A percentile compares a stretch with the other conserved stretches of the same genome.
phyloP scores from a whole-genome alignment of 2,797 vertebrate species.

The Diglossa cyanea region DNA sequence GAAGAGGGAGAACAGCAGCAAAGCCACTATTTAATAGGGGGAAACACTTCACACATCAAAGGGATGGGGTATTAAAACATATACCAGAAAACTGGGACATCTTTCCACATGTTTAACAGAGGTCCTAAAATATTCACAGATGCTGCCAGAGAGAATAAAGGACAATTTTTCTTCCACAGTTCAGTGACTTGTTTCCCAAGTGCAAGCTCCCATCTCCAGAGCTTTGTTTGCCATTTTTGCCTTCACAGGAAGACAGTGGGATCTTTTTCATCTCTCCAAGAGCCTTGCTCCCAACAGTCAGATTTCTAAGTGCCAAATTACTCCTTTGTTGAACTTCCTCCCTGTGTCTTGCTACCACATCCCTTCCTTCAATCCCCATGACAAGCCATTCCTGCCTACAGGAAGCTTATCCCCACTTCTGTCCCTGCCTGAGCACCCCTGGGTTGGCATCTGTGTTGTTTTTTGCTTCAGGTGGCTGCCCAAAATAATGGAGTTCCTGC shows the following conservation, averaged over 20 bases:
- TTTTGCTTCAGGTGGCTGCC: background rate
- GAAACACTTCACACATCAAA: background rate
- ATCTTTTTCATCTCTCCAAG: background rate
- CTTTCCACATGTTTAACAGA: background rate
- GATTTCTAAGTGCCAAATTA: background rate
- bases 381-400: background rate
- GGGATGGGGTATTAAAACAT: background rate
- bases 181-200: background rate
- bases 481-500: background rate
- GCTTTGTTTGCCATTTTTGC: background rate
- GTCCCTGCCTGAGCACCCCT: background rate
- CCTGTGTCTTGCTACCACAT: background rate
- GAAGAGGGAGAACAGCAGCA: background rate
- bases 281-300: background rate
- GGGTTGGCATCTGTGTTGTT: background rate
- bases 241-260: background rate
- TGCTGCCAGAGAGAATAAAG: background rate
- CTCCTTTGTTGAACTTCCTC: background rate
- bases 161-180: background rate
- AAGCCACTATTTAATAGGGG: background rate
- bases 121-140: constrained; percentile 2
- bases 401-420: background rate
- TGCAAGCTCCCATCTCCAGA: rapidly evolving
- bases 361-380: background rate
- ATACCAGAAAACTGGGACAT: constrained; percentile 2